A percentile compares a stretch with the other conserved stretches of the same genome.
These are phyloP conservation scores for Nycticebus coucang DNA, from an alignment of 2,113 vertebrate species.

Conservation along the genomic window DNA sequence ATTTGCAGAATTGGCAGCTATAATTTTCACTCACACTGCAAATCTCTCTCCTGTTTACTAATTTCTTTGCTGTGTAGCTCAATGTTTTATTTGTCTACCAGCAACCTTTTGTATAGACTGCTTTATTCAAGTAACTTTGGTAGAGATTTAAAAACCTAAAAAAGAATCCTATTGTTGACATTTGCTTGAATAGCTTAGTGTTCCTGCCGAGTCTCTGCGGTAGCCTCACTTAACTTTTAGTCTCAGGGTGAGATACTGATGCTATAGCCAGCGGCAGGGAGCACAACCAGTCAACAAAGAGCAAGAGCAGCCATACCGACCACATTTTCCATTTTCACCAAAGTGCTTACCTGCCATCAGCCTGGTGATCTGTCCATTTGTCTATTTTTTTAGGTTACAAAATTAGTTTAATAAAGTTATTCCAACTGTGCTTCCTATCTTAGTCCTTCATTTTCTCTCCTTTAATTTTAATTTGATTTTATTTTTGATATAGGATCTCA, in stretches of 20 bases:
- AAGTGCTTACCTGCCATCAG: not conserved
- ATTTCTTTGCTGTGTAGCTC: not conserved
- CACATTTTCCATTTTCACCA: not conserved
- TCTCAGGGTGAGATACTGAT: not conserved
- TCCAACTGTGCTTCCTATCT: not conserved
- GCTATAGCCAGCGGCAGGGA: not conserved
- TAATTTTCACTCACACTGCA: not conserved
- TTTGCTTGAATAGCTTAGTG: not conserved
- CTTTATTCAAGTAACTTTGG: not conserved
- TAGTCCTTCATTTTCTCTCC: not conserved
- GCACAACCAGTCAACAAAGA: conserved; percentile 3
- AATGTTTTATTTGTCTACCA: not conserved
- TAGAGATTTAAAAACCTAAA: not conserved
- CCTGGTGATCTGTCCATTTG: not conserved
- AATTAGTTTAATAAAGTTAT: conserved; percentile 28
- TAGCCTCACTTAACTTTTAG: not conserved
- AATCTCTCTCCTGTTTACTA: not conserved
- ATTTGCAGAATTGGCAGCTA: not conserved
- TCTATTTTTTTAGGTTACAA: not conserved
- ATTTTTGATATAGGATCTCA: not conserved
- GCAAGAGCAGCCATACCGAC: not conserved
- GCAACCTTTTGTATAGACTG: not conserved
- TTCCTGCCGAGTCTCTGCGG: not conserved
- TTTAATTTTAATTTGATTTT: not conserved
- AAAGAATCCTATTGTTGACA: not conserved